Evolutionary conservation across 2,113 vertebrate species (phyloP), one percentile per base, ranked within the genome.

Genomic region (Leucosticte australis): DNA sequence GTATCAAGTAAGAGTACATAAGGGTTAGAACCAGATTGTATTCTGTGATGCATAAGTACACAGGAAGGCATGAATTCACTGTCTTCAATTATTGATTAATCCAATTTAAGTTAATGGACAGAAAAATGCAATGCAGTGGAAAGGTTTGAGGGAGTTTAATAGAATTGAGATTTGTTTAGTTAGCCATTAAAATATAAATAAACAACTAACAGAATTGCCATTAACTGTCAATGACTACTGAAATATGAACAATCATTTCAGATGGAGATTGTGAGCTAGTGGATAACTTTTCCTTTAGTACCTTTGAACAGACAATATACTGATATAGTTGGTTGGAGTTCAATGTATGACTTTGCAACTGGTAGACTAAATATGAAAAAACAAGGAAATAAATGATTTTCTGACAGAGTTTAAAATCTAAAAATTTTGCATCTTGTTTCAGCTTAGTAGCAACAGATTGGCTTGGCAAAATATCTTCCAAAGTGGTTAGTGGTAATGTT

Each of bases 331-430:
- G 6, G 3, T 22, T 64, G 22, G 16, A 83, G 4, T 79, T 75
- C 14, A 1, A 1, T 11, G 15, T 17, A 39, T 9, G 55, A 22
- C 8, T 57, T 84, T 75, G 11, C 1, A 2, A 41, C 3, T 67
- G 6, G 50, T 86, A 42, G 27, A 75, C 37, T 44, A 65, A 73
- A 83, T 41, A 55, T n/a, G 7, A 68, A 60, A 82, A 84, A 52
- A 0, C 4, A 88, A 67, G 24, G 23, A 67, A 31, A 2, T 52
- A 55, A 74, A 9, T 35, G 17, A 53, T 83, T 68, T 92, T 70
- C 39, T 82, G 6, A 67, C 1, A n/a, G 6, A 52, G 10, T 53
- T 63, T 41, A 53, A 74, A 78, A 65, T 41, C 17, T 33, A 42
- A 82, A 81, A 37, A 55, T 67, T 79, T 69, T 47, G 2, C 0